phyloP scores from a whole-genome alignment of 2,797 vertebrate genomes.

The Leptoclinus maculatus region DNA sequence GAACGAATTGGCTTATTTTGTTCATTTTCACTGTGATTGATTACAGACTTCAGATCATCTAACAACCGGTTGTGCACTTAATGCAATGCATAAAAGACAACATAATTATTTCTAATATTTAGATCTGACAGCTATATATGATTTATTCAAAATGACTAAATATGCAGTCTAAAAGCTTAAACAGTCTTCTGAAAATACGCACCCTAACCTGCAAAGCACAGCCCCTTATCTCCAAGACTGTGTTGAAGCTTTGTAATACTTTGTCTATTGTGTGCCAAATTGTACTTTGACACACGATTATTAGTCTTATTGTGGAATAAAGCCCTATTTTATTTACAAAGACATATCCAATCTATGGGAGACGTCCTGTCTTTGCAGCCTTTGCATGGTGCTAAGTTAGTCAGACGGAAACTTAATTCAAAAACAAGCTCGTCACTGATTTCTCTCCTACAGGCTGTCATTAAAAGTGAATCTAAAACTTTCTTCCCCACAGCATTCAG shows the following conservation, averaged over 20 bases:
- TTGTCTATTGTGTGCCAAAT: constrained; percentile 1
- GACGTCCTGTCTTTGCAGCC: constrained; percentile 83
- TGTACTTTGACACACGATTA: not conserved
- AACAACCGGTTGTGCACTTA: not conserved
- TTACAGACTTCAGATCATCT: not conserved
- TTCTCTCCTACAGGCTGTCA: constrained; percentile 44
- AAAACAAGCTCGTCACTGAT: constrained; percentile 58
- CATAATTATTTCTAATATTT: not conserved
- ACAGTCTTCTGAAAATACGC: constrained; percentile 1
- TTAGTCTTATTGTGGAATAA: constrained; percentile 33
- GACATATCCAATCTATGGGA: constrained; percentile 81
- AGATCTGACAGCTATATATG: not conserved
- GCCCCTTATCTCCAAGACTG: not conserved
- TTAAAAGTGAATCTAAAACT: constrained; percentile 23
- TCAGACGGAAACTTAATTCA: constrained; percentile 72
- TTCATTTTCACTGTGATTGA: not conserved
- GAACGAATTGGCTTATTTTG: not conserved
- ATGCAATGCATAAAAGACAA: not conserved
- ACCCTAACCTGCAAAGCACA: not conserved
- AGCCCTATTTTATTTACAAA: constrained; percentile 47
- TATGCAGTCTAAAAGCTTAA: constrained; percentile 2
- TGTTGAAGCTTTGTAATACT: not conserved
- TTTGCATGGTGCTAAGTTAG: constrained; percentile 85
- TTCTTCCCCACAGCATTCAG: constrained; percentile 33
- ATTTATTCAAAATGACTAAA: constrained; percentile 17